phyloP scores from a whole-genome alignment of 2,888 invertebrate species.

The Mactromeris polynyma region DNA sequence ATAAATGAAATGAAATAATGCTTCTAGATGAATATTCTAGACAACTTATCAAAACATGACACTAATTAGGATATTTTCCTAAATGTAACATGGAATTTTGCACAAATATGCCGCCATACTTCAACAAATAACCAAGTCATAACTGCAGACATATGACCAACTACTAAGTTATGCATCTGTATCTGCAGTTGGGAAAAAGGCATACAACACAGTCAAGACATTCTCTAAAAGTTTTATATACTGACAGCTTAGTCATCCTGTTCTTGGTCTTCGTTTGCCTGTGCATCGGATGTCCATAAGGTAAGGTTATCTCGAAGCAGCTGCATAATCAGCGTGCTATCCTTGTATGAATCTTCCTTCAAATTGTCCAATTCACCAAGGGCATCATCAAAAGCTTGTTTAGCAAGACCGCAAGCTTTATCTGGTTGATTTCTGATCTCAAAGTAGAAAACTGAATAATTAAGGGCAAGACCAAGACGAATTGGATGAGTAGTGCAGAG shows the following conservation, averaged over 20 bases:
- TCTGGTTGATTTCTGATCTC: conserved; percentile 99
- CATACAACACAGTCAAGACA: not conserved
- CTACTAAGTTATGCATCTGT: not conserved
- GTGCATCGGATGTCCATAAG: conserved; percentile 60
- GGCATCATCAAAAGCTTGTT: conserved; percentile 99
- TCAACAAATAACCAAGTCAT: not conserved
- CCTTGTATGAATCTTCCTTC: conserved; percentile 99
- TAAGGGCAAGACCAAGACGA: conserved; percentile 98
- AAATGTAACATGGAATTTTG: no score
- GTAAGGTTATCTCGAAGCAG: conserved; percentile 90
- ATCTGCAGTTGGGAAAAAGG: not conserved
- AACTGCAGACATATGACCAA: not conserved
- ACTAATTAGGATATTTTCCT: no score
- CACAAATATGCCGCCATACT: not conserved
- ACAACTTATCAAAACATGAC: no score
- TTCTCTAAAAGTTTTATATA: not conserved
- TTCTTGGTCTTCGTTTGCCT: conserved; percentile 28
- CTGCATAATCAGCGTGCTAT: conserved; percentile 99
- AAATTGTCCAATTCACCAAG: conserved; percentile 99
- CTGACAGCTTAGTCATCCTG: conserved; percentile 41
- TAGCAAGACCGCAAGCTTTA: conserved; percentile 99
- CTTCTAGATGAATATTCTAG: no score
- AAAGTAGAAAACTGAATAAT: conserved; percentile 99
- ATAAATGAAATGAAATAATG: no score
- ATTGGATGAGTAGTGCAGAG: conserved; percentile 99